Percentiles rank a stretch among this genome's conserved stretches.
Evolutionary conservation across 2,888 invertebrate species (phyloP).

Genomic region (Fabriciana adippe): DNA sequence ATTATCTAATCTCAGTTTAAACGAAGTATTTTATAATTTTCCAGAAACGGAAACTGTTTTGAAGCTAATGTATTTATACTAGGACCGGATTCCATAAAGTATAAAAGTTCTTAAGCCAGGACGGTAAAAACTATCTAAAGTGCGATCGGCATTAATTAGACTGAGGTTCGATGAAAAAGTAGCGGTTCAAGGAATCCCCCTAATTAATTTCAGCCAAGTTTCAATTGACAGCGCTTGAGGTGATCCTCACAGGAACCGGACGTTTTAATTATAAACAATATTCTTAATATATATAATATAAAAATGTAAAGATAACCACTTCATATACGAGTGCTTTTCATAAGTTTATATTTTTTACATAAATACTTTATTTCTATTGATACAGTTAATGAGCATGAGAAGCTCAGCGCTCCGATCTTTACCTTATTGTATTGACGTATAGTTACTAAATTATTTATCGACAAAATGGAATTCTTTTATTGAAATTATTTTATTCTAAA

Average conservation of each 20-base stretch:
- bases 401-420: too few relatives aligned
- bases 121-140: slow-evolving; percentile 18
- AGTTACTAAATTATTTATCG: too few relatives aligned
- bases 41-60: slow-evolving; percentile 2
- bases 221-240: not conserved
- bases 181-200: slow-evolving; percentile 24
- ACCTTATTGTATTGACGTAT: too few relatives aligned
- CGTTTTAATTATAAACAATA: not conserved
- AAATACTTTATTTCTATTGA: too few relatives aligned
- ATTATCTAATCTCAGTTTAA: slow-evolving; percentile 12
- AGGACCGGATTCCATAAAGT: slow-evolving; percentile 8
- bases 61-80: slow-evolving; percentile 5
- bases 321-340: too few relatives aligned
- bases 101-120: slow-evolving; percentile 9
- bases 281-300: too few relatives aligned
- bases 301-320: too few relatives aligned
- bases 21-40: slow-evolving; percentile 8
- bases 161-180: slow-evolving; percentile 29
- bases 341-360: too few relatives aligned
- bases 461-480: too few relatives aligned
- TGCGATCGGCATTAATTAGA: slow-evolving; percentile 27
- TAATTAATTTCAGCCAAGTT: slow-evolving; percentile 31
- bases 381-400: too few relatives aligned
- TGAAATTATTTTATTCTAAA: too few relatives aligned
- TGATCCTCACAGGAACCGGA: not conserved